A percentile compares a stretch with the other conserved stretches of the same genome.
Evolutionary conservation across 1,140 invertebrate genomes (phyloP).

Genomic region (Metopolophium dirhodum): DNA sequence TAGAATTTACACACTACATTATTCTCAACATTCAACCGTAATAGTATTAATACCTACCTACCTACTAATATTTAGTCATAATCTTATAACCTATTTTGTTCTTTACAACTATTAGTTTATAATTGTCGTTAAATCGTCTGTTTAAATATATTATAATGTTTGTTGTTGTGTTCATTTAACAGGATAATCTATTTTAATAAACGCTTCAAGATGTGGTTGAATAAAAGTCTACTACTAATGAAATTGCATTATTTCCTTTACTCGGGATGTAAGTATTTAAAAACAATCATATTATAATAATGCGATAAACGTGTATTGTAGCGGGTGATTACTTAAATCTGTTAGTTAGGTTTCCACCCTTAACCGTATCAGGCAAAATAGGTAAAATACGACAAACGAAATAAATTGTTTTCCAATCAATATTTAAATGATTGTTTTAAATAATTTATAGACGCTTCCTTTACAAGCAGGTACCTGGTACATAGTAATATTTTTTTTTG

Average conservation of each 20-base stretch:
- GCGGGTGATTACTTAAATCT: neutral
- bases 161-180: neutral
- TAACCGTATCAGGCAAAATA: neutral
- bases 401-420: too few species aligned
- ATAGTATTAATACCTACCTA: neutral
- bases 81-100: neutral
- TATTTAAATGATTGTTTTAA: too few species aligned
- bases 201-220: neutral
- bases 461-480: too few species aligned
- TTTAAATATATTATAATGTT: neutral
- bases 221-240: neutral
- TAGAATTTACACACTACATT: neutral
- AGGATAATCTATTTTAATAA: neutral
- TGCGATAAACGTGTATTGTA: neutral
- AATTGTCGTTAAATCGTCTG: neutral
- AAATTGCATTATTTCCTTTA: constrained; percentile 39
- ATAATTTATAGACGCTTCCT: too few species aligned
- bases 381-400: neutral
- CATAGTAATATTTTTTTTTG: too few species aligned
- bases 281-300: too few species aligned
- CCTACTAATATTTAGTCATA: neutral
- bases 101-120: neutral
- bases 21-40: neutral
- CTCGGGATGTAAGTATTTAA: constrained; percentile 37
- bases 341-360: neutral